phyloP scores from a whole-genome alignment of 2,113 vertebrate genomes.

The Peromyscus californicus region DNA sequence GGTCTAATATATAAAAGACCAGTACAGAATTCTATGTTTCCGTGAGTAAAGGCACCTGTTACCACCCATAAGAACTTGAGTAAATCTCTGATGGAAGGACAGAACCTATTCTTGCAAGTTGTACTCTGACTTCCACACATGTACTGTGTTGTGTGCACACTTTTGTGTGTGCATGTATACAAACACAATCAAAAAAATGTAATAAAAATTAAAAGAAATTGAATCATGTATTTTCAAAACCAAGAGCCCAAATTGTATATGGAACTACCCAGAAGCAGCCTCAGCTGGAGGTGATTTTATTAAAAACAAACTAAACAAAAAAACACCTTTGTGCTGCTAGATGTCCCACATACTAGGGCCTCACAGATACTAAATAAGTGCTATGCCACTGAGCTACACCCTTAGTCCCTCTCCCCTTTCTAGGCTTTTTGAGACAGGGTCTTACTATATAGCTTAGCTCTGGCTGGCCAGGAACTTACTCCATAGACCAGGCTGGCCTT shows the following conservation, averaged over 20 bases:
- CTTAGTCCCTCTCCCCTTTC: not conserved
- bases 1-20: not conserved
- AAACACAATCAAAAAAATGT: not conserved
- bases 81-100: not conserved
- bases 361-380: not conserved
- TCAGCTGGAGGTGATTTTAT: not conserved
- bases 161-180: not conserved
- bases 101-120: not conserved
- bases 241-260: not conserved
- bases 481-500: not conserved
- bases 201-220: not conserved
- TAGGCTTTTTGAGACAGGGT: not conserved
- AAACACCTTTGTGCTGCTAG: not conserved
- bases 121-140: not conserved
- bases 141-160: not conserved
- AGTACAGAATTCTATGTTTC: not conserved
- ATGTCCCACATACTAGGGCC: not conserved
- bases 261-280: not conserved
- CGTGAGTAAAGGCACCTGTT: not conserved
- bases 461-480: not conserved
- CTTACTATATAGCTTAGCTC: not conserved
- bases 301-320: not conserved
- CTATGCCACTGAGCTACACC: not conserved
- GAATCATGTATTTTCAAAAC: not conserved
- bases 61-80: not conserved